Evolutionary conservation across 2,888 invertebrate genomes (phyloP).

Genomic region (Steinernema hermaphroditum): DNA sequence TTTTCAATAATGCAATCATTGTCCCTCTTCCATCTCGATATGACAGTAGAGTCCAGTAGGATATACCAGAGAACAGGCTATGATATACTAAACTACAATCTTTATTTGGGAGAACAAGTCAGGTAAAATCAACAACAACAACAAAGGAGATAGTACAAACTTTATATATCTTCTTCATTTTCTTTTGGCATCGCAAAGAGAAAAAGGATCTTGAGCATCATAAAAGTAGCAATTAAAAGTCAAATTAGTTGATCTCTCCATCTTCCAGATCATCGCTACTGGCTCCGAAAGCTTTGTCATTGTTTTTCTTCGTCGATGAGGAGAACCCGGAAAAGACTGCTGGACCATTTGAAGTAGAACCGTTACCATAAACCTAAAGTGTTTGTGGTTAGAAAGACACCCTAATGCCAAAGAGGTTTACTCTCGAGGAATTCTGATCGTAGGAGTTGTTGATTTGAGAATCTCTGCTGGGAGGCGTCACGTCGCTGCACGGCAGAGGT

Average conservation of each 20-base stretch:
- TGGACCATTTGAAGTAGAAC: not conserved
- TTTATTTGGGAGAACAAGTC: conserved; percentile 13
- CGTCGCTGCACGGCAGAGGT: not conserved
- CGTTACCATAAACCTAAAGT: conserved; percentile 21
- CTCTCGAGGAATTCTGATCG: conserved; percentile 17
- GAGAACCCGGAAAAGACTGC: conserved; percentile 1
- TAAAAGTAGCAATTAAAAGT: not conserved
- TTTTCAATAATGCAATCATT: too few species aligned
- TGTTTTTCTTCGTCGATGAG: not conserved
- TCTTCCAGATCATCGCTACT: conserved; percentile 26
- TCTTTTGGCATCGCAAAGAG: not conserved
- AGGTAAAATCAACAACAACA: conserved; percentile 25
- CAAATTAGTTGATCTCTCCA: conserved; percentile 27
- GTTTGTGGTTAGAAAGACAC: not conserved
- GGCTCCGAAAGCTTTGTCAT: not conserved
- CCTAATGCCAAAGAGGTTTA: not conserved
- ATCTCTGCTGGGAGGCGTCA: not conserved
- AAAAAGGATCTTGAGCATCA: conserved; percentile 24
- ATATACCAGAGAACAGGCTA: too few species aligned
- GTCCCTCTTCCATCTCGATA: too few species aligned
- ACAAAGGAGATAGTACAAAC: not conserved
- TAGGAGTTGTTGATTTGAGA: conserved; percentile 1
- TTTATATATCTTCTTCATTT: conserved; percentile 23
- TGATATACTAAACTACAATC: conserved; percentile 25
- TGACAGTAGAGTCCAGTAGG: too few species aligned